Base-by-base conservation (phyloP, 2,113 vertebrate genomes). In the Myrmophylax atrothorax region DNA sequence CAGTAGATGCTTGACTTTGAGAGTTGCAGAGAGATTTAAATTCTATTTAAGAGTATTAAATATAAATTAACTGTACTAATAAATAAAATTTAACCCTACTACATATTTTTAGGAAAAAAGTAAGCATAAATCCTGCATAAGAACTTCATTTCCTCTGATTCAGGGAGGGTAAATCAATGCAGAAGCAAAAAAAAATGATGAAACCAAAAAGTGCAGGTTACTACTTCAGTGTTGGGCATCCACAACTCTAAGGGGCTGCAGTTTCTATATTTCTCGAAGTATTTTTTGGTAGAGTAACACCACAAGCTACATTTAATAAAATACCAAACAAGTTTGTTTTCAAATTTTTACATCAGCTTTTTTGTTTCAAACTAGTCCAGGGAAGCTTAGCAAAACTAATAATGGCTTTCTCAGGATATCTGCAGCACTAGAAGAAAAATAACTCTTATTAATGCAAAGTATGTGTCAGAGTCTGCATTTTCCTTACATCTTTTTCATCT, bases 401-500 rank as follows among this genome's bases (percentile, higher is more conserved):
- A 58, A 89, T 87, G 10, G 47, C 37, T 92, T 92, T 93, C 78
- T 85, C 12, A 35, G 58, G 66, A 16, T 87, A 84, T 73, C 50
- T 91, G 59, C n/a, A 60, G 49, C 23, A 78, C 46, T 75, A 58
- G 78, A 78, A 92, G 89, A 88, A 96, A 92, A 95, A 86, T 93
- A 96, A 52, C 33, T 63, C 56, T 76, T 92, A 53, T 77, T 93
- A 94, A 79, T 87, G 82, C 52, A 28, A 89, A 76, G 47, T 74
- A 77, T 91, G 85, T 3, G 40, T 89, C 79, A 87, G 12, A 94
- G 84, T 93, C 85, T 91, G 69, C 20, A 28, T 90, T 97, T 93
- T 93, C 78, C 42, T 96, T 90, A 77, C 72, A 88, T 87, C 82
- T 94, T 66, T 96, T 92, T 94, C 87, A 94, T 94, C 89, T 78